Evolutionary conservation across 2,113 vertebrate species (phyloP).

Genomic region (Spermophilus dauricus): DNA sequence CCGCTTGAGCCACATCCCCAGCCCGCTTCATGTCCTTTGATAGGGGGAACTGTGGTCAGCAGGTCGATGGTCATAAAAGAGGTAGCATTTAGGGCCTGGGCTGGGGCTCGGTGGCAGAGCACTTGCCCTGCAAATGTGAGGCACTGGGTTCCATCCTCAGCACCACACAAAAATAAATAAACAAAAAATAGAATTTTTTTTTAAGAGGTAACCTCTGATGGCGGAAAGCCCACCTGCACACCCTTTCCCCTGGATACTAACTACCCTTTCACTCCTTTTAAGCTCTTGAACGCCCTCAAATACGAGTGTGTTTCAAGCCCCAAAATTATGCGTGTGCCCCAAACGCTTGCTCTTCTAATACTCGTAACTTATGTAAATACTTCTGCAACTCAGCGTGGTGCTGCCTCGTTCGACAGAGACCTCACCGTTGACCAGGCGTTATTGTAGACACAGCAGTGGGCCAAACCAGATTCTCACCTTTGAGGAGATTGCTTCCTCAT

Average conservation of each 20-base stretch:
- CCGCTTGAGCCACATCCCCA: no score
- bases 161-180: no score
- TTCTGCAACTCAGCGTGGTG: background rate
- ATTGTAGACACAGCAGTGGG: background rate
- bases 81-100: no score
- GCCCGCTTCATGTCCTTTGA: background rate
- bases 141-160: no score
- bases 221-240: background rate
- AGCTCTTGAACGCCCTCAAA: conserved; percentile 4
- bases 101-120: no score
- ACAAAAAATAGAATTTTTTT: no score
- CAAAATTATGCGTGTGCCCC: conserved; percentile 16
- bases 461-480: background rate
- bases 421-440: background rate
- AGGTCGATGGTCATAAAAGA: background rate
- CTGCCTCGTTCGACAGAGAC: background rate
- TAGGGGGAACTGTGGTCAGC: background rate
- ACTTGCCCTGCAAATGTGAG: no score
- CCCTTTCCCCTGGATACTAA: background rate
- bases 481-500: background rate
- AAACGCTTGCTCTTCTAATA: conserved; percentile 7
- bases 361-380: background rate
- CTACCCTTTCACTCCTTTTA: background rate
- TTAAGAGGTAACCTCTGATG: no score
- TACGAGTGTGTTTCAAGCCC: background rate